Conservation (phyloP, 2,797 vertebrate genomes). For the Neomorphus geoffroyi region DNA sequence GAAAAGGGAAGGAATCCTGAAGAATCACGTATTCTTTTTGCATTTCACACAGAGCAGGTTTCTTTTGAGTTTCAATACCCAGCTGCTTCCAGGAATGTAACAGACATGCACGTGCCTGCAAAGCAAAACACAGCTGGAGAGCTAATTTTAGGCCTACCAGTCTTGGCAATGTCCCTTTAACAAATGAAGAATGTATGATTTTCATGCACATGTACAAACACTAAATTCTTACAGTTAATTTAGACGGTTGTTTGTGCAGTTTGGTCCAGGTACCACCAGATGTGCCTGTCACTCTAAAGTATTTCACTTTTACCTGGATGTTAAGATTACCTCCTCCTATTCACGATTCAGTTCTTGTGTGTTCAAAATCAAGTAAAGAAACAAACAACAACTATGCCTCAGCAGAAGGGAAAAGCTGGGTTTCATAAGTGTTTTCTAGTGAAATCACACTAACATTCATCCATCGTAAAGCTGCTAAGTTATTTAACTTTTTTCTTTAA, state of each 20-base stretch:
- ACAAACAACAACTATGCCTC: neutral
- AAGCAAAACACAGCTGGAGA: constrained; percentile 78
- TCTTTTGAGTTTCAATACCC: constrained; percentile 66
- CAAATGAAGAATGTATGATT: constrained; percentile 20
- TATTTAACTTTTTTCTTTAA: constrained; percentile 30
- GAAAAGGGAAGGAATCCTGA: neutral
- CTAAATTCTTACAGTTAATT: neutral
- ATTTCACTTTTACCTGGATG: neutral
- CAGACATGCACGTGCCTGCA: constrained; percentile 73
- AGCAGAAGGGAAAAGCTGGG: neutral
- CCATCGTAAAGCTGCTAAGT: neutral
- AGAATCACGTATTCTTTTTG: constrained; percentile 8
- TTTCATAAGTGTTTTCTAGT: constrained; percentile 32
- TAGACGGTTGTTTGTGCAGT: neutral
- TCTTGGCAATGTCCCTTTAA: constrained; percentile 66
- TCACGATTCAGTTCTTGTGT: neutral
- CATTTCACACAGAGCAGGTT: constrained; percentile 60
- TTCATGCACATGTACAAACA: constrained; percentile 3
- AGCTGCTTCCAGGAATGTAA: constrained; percentile 63
- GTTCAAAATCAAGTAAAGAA: neutral
- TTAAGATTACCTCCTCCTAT: neutral
- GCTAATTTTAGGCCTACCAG: constrained; percentile 75
- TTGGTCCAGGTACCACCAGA: neutral
- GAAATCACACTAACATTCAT: neutral
- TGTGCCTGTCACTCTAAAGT: neutral